These are phyloP conservation scores for Donacobius atricapilla DNA, from an alignment of 2,113 vertebrate species.

Conservation along the genomic window DNA sequence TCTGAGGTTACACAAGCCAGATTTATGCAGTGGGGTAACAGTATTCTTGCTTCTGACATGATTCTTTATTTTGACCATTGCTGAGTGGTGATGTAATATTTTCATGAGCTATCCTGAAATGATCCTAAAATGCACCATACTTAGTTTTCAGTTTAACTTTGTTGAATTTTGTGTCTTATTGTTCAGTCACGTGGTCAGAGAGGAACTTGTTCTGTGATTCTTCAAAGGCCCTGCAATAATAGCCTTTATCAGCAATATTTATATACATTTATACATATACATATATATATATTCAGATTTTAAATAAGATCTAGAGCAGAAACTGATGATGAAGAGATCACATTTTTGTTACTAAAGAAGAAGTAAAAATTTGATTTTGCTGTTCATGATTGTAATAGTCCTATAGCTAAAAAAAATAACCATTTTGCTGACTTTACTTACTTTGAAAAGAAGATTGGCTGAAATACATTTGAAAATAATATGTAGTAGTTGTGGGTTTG, in stretches of 20 bases:
- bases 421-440: background rate
- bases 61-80: background rate
- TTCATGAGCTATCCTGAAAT: background rate
- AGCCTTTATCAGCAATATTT: background rate
- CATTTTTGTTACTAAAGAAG: background rate
- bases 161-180: background rate
- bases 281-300: background rate
- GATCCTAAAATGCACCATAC: background rate
- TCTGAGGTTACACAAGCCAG: background rate
- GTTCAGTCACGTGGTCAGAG: background rate
- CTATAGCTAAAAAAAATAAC: fast-evolving
- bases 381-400: background rate
- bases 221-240: background rate
- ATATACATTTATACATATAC: background rate
- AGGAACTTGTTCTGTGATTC: background rate
- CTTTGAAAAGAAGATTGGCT: background rate
- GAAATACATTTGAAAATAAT: background rate
- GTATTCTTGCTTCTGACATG: fast-evolving
- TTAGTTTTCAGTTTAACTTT: background rate
- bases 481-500: background rate
- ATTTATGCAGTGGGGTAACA: background rate
- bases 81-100: background rate
- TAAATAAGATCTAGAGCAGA: background rate
- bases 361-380: background rate
- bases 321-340: background rate